Conservation (phyloP, 1,140 invertebrate genomes). For the Tribolium madens region DNA sequence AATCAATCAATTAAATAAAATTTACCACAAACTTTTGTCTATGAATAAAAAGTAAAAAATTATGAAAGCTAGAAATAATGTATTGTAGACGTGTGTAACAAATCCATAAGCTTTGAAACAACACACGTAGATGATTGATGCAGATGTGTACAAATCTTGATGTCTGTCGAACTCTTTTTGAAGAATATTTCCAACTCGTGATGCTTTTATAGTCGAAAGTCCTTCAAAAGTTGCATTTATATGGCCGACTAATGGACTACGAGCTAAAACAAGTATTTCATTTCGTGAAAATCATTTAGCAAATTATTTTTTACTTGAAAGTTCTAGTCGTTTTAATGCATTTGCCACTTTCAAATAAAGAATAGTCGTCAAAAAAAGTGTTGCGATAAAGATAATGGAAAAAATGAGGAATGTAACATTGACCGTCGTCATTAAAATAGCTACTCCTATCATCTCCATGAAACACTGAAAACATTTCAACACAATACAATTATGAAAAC, state of each 20-base stretch:
- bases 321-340: constrained; percentile 75
- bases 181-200: constrained; percentile 81
- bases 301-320: constrained; percentile 69
- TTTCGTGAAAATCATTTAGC: neutral
- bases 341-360: constrained; percentile 74
- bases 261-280: constrained; percentile 56
- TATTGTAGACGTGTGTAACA: constrained; percentile 82
- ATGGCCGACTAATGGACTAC: constrained; percentile 78
- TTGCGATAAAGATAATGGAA: constrained; percentile 66
- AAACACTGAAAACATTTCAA: constrained; percentile 58
- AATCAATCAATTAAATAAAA: neutral
- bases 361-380: constrained; percentile 69
- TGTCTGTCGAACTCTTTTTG: constrained; percentile 84
- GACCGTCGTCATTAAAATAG: constrained; percentile 47
- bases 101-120: constrained; percentile 78
- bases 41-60: constrained; percentile 69
- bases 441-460: constrained; percentile 59
- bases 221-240: constrained; percentile 77
- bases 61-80: constrained; percentile 77
- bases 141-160: constrained; percentile 80
- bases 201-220: constrained; percentile 89
- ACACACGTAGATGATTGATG: constrained; percentile 74
- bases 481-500: constrained; percentile 57
- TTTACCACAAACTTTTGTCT: constrained; percentile 54
- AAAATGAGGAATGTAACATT: constrained; percentile 56